phyloP scores from a whole-genome alignment of 2,888 invertebrate species.

The Priocnemis perturbator region DNA sequence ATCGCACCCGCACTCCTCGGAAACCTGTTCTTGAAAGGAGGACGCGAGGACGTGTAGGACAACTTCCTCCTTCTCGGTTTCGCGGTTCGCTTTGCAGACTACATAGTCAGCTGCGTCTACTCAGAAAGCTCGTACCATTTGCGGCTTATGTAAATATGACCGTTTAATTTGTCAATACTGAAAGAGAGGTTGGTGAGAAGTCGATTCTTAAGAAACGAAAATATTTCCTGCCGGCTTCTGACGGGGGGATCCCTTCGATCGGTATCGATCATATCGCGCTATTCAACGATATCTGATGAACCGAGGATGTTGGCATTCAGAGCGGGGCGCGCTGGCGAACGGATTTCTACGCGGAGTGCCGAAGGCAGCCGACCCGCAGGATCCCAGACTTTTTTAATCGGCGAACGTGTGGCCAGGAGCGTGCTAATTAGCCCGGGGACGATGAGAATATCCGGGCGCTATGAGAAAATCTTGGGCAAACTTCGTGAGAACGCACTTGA shows the following conservation, averaged over 20 bases:
- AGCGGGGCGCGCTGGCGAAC: constrained; percentile 7
- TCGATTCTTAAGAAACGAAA: too few species aligned
- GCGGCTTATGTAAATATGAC: too few species aligned
- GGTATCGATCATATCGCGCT: too few species aligned
- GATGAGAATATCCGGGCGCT: constrained; percentile 55
- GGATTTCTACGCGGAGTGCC: constrained; percentile 17
- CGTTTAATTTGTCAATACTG: neutral
- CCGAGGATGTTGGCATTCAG: too few species aligned
- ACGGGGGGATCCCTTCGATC: too few species aligned
- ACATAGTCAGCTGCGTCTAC: constrained; percentile 29
- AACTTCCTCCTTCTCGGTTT: constrained; percentile 40
- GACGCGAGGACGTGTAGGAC: constrained; percentile 14
- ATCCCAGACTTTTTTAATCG: constrained; percentile 41
- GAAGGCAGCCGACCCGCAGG: neutral
- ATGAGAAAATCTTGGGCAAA: constrained; percentile 48
- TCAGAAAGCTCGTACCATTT: too few species aligned
- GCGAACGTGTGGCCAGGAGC: constrained; percentile 31
- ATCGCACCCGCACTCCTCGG: constrained; percentile 27
- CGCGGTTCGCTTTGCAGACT: constrained; percentile 37
- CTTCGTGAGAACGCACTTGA: constrained; percentile 45
- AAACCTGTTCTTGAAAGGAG: constrained; percentile 43
- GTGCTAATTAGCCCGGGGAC: constrained; percentile 44
- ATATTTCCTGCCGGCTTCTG: too few species aligned
- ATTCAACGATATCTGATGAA: too few species aligned
- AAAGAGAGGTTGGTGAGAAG: too few species aligned